Evolutionary conservation across 1,140 invertebrate genomes (phyloP).

Genomic region (Cherax quadricarinatus): DNA sequence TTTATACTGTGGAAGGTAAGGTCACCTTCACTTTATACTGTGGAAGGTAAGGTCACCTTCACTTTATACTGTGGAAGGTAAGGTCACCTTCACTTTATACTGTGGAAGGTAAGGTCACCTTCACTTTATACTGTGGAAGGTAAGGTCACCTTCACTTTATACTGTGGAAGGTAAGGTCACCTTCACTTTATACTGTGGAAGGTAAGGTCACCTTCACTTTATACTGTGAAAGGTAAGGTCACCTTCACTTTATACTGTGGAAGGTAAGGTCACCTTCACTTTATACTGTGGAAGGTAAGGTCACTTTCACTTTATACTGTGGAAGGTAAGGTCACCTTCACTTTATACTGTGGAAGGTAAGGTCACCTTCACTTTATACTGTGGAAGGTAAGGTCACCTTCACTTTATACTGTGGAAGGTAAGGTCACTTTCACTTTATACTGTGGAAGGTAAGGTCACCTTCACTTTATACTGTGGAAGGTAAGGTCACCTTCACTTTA

Average conservation of each 20-base stretch:
- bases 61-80: not conserved
- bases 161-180: not conserved
- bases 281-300: not conserved
- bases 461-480: not conserved
- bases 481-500: not conserved
- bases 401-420: conserved; percentile 2
- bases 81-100: not conserved
- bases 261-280: not conserved
- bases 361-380: not conserved
- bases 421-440: not conserved
- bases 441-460: not conserved
- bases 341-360: conserved; percentile 1
- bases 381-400: not conserved
- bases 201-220: not conserved
- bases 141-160: not conserved
- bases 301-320: not conserved
- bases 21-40: not conserved
- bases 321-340: not conserved
- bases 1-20: conserved; percentile 1
- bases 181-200: not conserved
- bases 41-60: not conserved
- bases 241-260: not conserved
- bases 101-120: not conserved
- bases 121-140: conserved; percentile 1
- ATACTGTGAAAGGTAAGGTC: not conserved